Evolutionary conservation across 2,113 vertebrate species (phyloP).

Genomic region (Labeo catla): DNA sequence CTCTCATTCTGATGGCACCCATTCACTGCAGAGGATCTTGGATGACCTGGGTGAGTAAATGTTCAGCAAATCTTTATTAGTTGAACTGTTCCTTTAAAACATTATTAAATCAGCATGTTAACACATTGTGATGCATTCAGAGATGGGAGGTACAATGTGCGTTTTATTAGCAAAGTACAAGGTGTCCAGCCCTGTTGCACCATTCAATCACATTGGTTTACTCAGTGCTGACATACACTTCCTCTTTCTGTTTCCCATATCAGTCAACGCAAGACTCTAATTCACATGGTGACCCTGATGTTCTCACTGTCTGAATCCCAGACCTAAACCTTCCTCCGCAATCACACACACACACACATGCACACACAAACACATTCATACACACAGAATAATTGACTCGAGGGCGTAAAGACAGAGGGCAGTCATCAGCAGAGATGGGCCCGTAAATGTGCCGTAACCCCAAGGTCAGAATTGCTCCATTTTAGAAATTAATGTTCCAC

Average conservation of each 20-base stretch:
- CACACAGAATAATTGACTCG: conserved; percentile 2
- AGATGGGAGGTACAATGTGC: not conserved
- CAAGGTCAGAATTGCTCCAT: not conserved
- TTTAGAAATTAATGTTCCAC: conserved; percentile 23
- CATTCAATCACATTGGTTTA: conserved; percentile 32
- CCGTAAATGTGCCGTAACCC: not conserved
- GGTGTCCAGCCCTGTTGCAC: conserved; percentile 10
- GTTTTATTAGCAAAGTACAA: conserved; percentile 6
- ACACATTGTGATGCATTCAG: not conserved
- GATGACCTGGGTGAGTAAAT: no score
- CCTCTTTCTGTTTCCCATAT: conserved; percentile 38
- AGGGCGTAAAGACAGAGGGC: not conserved
- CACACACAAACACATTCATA: not conserved
- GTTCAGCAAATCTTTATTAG: no score
- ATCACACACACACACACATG: not conserved
- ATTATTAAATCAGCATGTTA: not conserved
- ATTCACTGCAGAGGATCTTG: no score
- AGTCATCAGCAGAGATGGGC: not conserved
- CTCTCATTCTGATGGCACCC: no score
- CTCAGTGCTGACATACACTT: conserved; percentile 26
- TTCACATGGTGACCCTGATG: not conserved
- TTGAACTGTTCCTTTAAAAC: no score
- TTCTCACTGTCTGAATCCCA: conserved; percentile 19
- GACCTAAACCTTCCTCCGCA: not conserved
- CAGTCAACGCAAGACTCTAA: conserved; percentile 4